These are phyloP conservation scores for Merluccius polli DNA, from an alignment of 2,797 vertebrate species.

Conservation along the genomic window DNA sequence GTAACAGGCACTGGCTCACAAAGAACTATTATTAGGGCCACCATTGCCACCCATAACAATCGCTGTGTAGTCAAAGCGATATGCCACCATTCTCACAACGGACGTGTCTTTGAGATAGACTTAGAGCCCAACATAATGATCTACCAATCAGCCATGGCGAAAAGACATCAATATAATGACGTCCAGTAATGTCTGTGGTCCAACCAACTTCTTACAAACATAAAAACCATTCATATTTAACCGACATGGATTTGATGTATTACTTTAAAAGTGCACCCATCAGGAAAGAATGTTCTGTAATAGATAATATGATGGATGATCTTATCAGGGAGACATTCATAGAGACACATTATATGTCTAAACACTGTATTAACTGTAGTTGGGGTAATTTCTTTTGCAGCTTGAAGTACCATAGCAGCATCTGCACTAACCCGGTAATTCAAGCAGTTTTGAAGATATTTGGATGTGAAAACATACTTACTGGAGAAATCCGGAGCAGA, in stretches of 20 bases:
- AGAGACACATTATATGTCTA: not conserved
- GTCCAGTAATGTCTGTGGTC: not conserved
- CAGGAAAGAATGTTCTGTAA: not conserved
- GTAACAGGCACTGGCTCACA: constrained; percentile 68
- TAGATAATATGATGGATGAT: not conserved
- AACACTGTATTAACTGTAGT: not conserved
- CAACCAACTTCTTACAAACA: not conserved
- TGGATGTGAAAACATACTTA: constrained; percentile 54
- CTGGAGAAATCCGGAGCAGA: constrained; percentile 70
- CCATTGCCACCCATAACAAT: constrained; percentile 27
- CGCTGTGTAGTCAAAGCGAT: constrained; percentile 32
- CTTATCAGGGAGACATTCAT: not conserved
- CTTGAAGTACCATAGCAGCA: constrained; percentile 11
- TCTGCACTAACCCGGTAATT: constrained; percentile 6
- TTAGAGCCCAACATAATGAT: not conserved
- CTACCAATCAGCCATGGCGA: constrained; percentile 10
- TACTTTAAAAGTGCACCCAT: constrained; percentile 6
- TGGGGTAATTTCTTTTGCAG: not conserved
- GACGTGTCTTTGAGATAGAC: constrained; percentile 14
- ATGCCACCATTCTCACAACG: constrained; percentile 16
- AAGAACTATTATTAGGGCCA: constrained; percentile 62
- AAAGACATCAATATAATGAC: constrained; percentile 6
- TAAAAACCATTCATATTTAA: not conserved
- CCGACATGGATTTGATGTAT: not conserved
- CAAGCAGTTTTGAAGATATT: constrained; percentile 8